A percentile compares a stretch with the other conserved stretches of the same genome.
Evolutionary conservation across 2,797 vertebrate genomes (phyloP).

Genomic region (Neostethus bicornis): DNA sequence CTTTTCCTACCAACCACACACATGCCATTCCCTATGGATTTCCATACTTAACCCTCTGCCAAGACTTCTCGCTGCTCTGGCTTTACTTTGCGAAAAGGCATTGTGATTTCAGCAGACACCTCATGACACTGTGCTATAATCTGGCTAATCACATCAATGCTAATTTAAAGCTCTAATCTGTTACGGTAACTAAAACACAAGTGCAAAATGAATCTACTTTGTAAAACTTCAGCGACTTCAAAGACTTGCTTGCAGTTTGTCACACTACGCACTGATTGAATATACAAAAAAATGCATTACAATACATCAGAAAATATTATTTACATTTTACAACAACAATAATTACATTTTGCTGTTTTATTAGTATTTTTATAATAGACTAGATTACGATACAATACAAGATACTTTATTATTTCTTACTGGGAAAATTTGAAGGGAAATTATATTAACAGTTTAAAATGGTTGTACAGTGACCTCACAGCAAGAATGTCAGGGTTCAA

Average conservation of each 20-base stretch:
- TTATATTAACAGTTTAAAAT: constrained; percentile 13
- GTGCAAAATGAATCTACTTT: background rate
- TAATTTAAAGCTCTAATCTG: constrained; percentile 5
- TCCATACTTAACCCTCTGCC: constrained; percentile 20
- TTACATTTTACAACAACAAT: background rate
- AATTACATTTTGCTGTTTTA: too few species aligned
- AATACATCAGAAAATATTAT: background rate
- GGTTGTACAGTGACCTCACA: constrained; percentile 10
- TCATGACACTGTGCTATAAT: background rate
- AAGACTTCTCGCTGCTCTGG: background rate
- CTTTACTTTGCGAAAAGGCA: background rate
- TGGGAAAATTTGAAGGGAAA: too few species aligned
- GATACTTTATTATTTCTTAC: too few species aligned
- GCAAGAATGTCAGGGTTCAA: too few species aligned
- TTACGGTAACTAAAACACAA: background rate
- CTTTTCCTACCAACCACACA: too few species aligned
- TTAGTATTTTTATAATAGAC: too few species aligned
- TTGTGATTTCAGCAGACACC: background rate
- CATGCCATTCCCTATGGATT: constrained; percentile 15
- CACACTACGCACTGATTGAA: background rate
- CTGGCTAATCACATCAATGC: background rate
- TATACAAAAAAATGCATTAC: background rate
- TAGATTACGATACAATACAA: too few species aligned
- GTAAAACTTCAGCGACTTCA: background rate
- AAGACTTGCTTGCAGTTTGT: constrained; percentile 1